Conservation (phyloP, 2,888 invertebrate species). For the Mesoligia furuncula region DNA sequence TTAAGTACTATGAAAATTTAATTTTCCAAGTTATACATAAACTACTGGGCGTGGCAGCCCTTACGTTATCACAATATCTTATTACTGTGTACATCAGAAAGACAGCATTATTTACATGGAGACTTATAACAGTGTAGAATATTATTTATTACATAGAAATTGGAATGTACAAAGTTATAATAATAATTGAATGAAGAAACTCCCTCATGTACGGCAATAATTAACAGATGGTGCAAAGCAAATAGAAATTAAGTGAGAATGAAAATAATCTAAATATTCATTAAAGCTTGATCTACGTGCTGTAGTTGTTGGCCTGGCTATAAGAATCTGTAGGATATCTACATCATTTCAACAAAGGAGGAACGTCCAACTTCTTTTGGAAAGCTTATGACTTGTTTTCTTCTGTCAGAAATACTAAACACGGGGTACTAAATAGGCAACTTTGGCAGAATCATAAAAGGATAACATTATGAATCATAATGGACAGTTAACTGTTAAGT, state of each 20-base stretch:
- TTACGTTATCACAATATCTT: constrained; percentile 63
- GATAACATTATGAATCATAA: no score
- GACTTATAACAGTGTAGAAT: constrained; percentile 44
- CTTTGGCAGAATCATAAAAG: no score
- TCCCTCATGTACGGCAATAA: background rate
- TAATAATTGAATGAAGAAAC: constrained; percentile 9
- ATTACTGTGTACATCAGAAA: constrained; percentile 50
- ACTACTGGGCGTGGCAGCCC: constrained; percentile 25
- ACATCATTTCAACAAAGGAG: background rate
- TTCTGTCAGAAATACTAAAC: no score
- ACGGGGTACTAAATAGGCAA: no score
- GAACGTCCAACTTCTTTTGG: background rate
- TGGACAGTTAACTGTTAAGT: no score
- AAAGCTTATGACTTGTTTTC: background rate
- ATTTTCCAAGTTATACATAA: constrained; percentile 56
- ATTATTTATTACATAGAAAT: constrained; percentile 42
- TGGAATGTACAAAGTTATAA: constrained; percentile 55
- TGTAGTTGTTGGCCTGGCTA: background rate
- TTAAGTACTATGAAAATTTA: constrained; percentile 55
- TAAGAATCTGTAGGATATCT: background rate
- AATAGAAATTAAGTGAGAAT: constrained; percentile 2
- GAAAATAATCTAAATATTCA: background rate
- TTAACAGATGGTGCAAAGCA: constrained; percentile 19
- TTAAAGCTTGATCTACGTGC: background rate
- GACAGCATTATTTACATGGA: constrained; percentile 57